Evolutionary conservation across 2,113 vertebrate species (phyloP), one percentile per base, ranked within the genome.

Genomic region (Euleptes europaea): DNA sequence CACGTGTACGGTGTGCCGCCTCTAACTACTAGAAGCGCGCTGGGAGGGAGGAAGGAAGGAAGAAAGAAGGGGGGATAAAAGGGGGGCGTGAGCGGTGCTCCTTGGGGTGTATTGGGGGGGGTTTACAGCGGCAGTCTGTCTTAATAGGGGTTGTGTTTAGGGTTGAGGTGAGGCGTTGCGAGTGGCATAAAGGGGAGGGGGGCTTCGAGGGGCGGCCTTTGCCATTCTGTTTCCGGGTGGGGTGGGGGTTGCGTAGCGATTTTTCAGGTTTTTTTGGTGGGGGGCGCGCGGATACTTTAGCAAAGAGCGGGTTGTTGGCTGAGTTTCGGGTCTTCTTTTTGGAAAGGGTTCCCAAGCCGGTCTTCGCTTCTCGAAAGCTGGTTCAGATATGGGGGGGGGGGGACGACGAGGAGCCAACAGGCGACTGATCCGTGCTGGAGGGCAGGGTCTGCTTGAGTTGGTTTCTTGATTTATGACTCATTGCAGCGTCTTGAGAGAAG

Each of bases 111-210:
- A 6, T 26, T 19, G 8, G 60, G 2, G 14, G 33, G 69, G n/a
- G 14, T 33, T 4, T 4, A 44, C 67, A 2, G 0, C 0, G 1
- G 5, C 2, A 2, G 11, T 35, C 54, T 23, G 54, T 7, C 54
- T 57, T 54, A 12, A 12, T 54, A 54, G 13, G n/a, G 51, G 51
- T 17, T 23, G 54, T 57, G 42, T 17, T 35, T 28, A 15, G 4
- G 9, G 42, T n/a, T 42, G 49, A 0, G 1, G 23, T 63, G 26
- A 26, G 26, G 4, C 60, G 23, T 28, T 10, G 23, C 10, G 60
- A 63, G 60, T 23, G 10, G 21, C 23, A 15, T 10, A 19, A 54
- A 54, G 19, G 10, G 1, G 40, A 15, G 63, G 0, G 54, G 40
- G 26, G 9, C 44, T 72, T 7, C 4, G 15, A 28, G 19, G 71